A percentile compares a stretch with the other conserved stretches of the same genome.
Evolutionary conservation across 2,113 vertebrate genomes (phyloP).

Genomic region (Camelus dromedarius): DNA sequence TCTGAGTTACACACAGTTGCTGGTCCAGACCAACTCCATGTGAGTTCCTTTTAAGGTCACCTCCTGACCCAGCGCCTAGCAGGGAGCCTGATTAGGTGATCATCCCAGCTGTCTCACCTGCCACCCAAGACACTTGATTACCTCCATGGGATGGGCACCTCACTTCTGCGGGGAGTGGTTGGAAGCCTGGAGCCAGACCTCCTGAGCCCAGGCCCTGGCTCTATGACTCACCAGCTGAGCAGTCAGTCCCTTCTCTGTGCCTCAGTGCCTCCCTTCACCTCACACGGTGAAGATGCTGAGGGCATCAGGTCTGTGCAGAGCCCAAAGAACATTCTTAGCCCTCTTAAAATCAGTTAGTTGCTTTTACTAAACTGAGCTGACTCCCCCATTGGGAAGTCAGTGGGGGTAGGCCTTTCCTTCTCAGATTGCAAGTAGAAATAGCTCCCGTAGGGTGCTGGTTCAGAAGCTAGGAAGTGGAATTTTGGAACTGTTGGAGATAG

Average conservation of each 20-base stretch:
- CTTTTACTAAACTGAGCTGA: neutral
- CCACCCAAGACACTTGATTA: neutral
- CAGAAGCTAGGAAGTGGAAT: neutral
- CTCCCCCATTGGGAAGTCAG: neutral
- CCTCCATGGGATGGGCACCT: neutral
- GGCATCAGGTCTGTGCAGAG: neutral
- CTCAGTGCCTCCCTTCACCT: neutral
- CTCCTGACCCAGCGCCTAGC: neutral
- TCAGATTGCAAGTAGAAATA: neutral
- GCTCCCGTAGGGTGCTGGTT: neutral
- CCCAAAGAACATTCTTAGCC: no score
- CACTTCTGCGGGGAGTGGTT: neutral
- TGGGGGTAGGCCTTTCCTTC: neutral
- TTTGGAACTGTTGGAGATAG: neutral
- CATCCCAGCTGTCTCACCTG: no score
- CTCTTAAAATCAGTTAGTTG: neutral
- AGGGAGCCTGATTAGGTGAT: neutral
- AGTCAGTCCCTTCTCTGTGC: neutral
- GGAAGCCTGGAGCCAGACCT: neutral
- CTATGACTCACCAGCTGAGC: neutral
- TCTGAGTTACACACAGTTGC: neutral
- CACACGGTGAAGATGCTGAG: neutral
- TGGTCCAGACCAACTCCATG: accelerated
- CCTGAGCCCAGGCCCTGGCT: neutral
- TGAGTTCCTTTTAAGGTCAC: neutral